Evolutionary conservation across 1,140 invertebrate species (phyloP), one percentile per base, ranked within the genome.

Genomic region (Cotesia chilonis): DNA sequence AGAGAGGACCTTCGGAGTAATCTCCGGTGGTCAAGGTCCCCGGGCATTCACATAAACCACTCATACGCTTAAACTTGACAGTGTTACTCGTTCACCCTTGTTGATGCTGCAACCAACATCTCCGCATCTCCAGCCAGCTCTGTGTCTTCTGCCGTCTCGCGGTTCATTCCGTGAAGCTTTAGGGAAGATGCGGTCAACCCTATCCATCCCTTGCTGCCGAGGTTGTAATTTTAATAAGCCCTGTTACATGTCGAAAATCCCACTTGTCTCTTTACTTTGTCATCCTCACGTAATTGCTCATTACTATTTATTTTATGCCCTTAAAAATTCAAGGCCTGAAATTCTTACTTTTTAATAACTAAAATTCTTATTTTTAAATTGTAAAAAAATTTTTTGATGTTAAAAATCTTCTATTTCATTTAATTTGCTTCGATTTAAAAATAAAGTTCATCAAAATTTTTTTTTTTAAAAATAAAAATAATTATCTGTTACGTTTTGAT

Each of bases 141-240:
- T 28, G 28, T 55, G 17, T 59, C 36, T 57, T 14, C 59, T 60
- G 17, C 6, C 41, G 6, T 6, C 41, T 37, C 17, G 81, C 71
- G 82, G 78, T 80, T 76, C 79, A 77, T 83, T 79, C 78, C 80
- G 41, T 47, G 41, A 77, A 77, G 79, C 59, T 35, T 35, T 79
- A 79, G 77, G 81, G 80, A 76, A 80, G 80, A 80, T 85, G 85
- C 74, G 85, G 85, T 86, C 76, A 71, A 61, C 72, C 52, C 6
- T 12, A 61, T 63, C 64, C 66, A 59, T 74, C 77, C 78, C 77
- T 74, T 77, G 64, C n/a, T 2, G 71, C 75, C 66, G 75, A 52
- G 70, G 69, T 73, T 87, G 82, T 84, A 86, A 87, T 86, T 87
- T 86, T 87, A 87, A 87, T 87, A 86, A 87, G 82, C 83, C 80